Evolutionary conservation across 2,888 invertebrate species (phyloP), one percentile per base, ranked within the genome.

Genomic region (Pyralis farinalis): DNA sequence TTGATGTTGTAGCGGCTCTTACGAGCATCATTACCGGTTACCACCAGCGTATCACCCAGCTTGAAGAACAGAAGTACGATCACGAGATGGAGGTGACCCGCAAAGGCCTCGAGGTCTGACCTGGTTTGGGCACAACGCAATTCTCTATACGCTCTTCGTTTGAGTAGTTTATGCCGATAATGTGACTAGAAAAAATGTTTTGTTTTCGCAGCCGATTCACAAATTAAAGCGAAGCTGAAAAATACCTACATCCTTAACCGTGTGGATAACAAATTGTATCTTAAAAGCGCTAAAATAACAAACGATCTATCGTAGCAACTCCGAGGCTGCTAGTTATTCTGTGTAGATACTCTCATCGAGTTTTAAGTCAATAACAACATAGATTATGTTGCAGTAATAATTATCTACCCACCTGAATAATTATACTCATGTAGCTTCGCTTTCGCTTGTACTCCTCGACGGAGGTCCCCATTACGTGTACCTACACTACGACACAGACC

Each of bases 31-130:
- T 93, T 80, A 92, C 91, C 90, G 92, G 92, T 78, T 96, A 96
- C 91, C 94, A 97, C 91, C 92, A 93, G 76, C 94, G 95, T 91
- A 94, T 97, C 89, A 89, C 80, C 81, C 90, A 91, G 72, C 92
- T 97, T 83, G 97, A 97, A 90, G 94, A 94, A 84, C 93, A 95
- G 91, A 98, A 98, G 93, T 98, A 97, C 93, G 99, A 99, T 93
- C 94, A 97, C 92, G 99, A 99, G 92, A 93, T 94, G 91, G 96
- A 96, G 91, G 97, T 98, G 90, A 93, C 96, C 90, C 95, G 94
- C 91, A 98, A 96, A 94, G 96, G 97, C 85, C 93, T 95, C 87
- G 98, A 98, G 97, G 98, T 98, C 92, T 92, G 92, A 76, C 77
- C 71, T 77, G 82, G 75, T 83, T 85, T 83, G 73, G 70, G 71